A percentile compares a stretch with the other conserved stretches of the same genome.
These are phyloP conservation scores for Apostichopus japonicus DNA, from an alignment of 35 echinoderm and acorn worm species.

Conservation along the genomic window DNA sequence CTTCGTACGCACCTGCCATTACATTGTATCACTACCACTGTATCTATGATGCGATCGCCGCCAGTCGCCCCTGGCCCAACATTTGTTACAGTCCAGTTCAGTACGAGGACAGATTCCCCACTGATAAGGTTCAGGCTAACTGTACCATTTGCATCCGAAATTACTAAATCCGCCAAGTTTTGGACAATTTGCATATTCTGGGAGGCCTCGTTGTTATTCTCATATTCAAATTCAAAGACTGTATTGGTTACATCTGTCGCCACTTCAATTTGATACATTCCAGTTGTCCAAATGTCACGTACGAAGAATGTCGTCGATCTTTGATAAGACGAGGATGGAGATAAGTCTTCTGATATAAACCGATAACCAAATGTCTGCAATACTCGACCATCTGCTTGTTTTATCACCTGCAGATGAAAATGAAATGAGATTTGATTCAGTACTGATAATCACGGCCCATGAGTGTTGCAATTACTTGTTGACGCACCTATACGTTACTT, in stretches of 20 bases:
- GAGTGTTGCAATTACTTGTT: too few relatives aligned
- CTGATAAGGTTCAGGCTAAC: neutral
- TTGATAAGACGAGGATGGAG: neutral
- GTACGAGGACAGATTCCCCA: neutral
- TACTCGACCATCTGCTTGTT: neutral
- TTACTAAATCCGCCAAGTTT: constrained; percentile 13
- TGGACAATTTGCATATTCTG: neutral
- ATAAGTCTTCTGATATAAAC: neutral
- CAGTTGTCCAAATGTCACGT: neutral
- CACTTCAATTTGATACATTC: constrained; percentile 10
- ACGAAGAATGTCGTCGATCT: constrained; percentile 12
- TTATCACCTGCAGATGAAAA: neutral
- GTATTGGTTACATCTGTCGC: neutral
- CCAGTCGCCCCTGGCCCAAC: neutral
- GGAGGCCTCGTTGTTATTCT: constrained; percentile 6
- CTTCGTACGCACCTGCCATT: too few relatives aligned
- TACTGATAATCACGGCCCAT: too few relatives aligned
- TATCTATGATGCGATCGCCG: constrained; percentile 4
- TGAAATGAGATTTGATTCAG: neutral
- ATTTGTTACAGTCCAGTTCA: constrained; percentile 41
- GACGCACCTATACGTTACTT: too few relatives aligned
- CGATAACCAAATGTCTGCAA: neutral
- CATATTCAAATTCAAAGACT: constrained; percentile 38
- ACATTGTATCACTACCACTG: neutral
- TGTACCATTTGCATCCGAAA: neutral